Percentiles rank a stretch among this genome's conserved stretches.
phyloP scores from a whole-genome alignment of 2,888 invertebrate species.

The Orchesella flavescens region DNA sequence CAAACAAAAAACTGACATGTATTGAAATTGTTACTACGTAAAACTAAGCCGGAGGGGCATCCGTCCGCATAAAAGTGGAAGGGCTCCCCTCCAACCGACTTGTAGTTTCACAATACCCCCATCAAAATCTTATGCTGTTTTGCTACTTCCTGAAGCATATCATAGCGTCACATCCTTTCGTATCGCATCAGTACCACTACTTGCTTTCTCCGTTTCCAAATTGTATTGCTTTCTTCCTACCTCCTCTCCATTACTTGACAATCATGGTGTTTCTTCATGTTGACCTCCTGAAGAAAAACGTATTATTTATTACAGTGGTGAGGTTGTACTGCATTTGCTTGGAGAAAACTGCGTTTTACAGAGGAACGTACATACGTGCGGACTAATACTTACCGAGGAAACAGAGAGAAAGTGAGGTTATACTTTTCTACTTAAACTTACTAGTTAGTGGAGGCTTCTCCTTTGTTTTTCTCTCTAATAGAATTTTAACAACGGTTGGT shows the following conservation, averaged over 20 bases:
- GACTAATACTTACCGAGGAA: too few species aligned
- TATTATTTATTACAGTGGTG: slow-evolving; percentile 12
- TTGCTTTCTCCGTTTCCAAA: slow-evolving; percentile 10
- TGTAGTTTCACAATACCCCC: slow-evolving; percentile 11
- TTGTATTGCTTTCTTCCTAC: neutral
- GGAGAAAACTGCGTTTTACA: neutral
- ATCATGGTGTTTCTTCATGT: slow-evolving; percentile 7
- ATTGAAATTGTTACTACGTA: too few species aligned
- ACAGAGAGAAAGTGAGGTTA: too few species aligned
- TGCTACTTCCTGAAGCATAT: neutral
- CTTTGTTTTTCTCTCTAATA: neutral
- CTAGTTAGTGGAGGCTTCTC: too few species aligned
- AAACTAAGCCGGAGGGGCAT: too few species aligned
- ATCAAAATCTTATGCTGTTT: slow-evolving; percentile 3
- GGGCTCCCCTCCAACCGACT: too few species aligned
- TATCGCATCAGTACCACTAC: neutral
- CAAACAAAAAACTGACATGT: too few species aligned
- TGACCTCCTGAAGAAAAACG: slow-evolving; percentile 24
- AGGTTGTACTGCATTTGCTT: neutral
- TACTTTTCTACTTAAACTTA: too few species aligned
- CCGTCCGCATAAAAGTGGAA: too few species aligned
- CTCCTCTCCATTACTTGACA: neutral
- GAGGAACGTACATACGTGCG: too few species aligned
- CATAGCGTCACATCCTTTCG: too few species aligned
- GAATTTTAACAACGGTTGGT: too few species aligned